These are phyloP conservation scores for Haliclona indistincta DNA, from an alignment of 37 sponge, comb jelly and placozoan species.

Conservation along the genomic window DNA sequence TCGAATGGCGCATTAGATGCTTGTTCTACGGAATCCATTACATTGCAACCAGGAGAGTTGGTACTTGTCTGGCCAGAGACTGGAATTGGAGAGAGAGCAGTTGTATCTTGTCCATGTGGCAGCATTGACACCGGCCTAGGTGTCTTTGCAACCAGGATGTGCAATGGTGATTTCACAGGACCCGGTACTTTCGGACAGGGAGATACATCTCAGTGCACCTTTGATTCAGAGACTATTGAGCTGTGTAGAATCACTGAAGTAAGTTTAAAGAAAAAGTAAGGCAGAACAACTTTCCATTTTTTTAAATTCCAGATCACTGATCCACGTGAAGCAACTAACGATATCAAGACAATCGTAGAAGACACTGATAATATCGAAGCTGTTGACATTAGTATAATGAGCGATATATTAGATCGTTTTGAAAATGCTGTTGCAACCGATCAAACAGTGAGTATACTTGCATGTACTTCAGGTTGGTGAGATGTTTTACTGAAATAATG, in stretches of 20 bases:
- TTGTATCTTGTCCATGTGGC: background rate
- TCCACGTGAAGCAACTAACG: background rate
- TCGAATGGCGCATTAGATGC: background rate
- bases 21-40: background rate
- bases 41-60: too few species aligned
- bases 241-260: background rate
- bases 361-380: background rate
- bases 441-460: background rate
- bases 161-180: background rate
- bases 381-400: background rate
- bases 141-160: background rate
- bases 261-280: background rate
- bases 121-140: background rate
- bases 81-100: background rate
- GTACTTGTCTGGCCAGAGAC: constrained; percentile 4
- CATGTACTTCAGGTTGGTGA: background rate
- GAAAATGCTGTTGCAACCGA: background rate
- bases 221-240: background rate
- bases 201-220: background rate
- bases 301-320: background rate
- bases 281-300: background rate
- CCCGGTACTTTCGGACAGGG: background rate
- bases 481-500: background rate
- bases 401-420: background rate
- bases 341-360: background rate